A percentile compares a stretch with the other conserved stretches of the same genome.
phyloP scores from a whole-genome alignment of 1,140 invertebrate species.

The Drosophila repleta region DNA sequence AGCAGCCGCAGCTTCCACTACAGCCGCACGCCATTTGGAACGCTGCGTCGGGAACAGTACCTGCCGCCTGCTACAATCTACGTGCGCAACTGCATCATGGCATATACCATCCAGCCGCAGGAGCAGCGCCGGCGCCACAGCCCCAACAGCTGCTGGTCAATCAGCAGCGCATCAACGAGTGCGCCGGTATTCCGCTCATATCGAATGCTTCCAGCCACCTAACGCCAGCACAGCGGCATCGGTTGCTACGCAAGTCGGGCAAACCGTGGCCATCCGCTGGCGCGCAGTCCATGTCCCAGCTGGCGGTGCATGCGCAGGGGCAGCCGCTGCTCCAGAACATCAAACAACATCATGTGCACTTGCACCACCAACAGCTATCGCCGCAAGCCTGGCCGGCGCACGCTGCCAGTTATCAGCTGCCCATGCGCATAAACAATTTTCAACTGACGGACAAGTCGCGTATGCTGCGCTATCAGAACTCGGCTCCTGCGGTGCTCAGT shows the following conservation, averaged over 20 bases:
- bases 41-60: slow-evolving; percentile 4
- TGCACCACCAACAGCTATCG: slow-evolving; percentile 41
- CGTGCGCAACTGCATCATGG: slow-evolving; percentile 47
- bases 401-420: slow-evolving; percentile 47
- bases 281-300: slow-evolving; percentile 84
- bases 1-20: slow-evolving; percentile 9
- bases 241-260: slow-evolving; percentile 60
- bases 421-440: slow-evolving; percentile 41
- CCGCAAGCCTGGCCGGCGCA: slow-evolving; percentile 48
- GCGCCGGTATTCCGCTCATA: slow-evolving; percentile 89
- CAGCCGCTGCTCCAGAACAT: slow-evolving; percentile 88
- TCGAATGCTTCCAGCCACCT: slow-evolving; percentile 85
- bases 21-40: slow-evolving; percentile 18
- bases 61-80: slow-evolving; percentile 41
- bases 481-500: slow-evolving; percentile 57
- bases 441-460: slow-evolving; percentile 65
- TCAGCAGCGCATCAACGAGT: slow-evolving; percentile 84
- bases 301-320: slow-evolving; percentile 91
- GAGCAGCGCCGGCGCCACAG: slow-evolving; percentile 5
- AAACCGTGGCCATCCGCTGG: slow-evolving; percentile 33
- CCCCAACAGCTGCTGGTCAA: slow-evolving; percentile 50
- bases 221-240: slow-evolving; percentile 67
- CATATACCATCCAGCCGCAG: slow-evolving; percentile 22
- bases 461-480: slow-evolving; percentile 72
- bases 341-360: slow-evolving; percentile 49